phyloP scores from a whole-genome alignment of 2,797 vertebrate species.

The Chelmon rostratus region DNA sequence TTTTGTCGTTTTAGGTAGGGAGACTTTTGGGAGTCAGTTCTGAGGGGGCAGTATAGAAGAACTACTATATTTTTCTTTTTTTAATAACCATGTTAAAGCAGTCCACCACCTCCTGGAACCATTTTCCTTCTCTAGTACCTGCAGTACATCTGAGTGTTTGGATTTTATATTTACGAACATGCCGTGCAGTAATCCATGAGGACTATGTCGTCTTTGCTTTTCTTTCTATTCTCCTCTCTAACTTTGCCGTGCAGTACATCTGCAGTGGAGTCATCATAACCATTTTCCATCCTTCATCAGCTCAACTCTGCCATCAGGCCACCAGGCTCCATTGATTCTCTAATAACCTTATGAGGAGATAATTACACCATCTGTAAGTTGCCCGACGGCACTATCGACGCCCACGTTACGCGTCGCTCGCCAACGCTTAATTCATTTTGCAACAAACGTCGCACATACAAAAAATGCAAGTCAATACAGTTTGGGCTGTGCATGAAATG shows the following conservation, averaged over 20 bases:
- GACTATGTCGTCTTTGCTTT: neutral
- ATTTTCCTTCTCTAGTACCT: neutral
- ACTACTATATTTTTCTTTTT: neutral
- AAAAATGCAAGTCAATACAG: slow-evolving; percentile 65
- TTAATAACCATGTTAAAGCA: neutral
- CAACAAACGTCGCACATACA: slow-evolving; percentile 72
- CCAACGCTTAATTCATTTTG: slow-evolving; percentile 76
- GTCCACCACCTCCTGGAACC: neutral
- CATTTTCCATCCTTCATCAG: slow-evolving; percentile 68
- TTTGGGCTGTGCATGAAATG: slow-evolving; percentile 62
- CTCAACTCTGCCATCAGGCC: slow-evolving; percentile 69
- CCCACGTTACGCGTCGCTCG: slow-evolving; percentile 60
- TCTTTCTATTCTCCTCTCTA: neutral
- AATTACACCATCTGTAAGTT: slow-evolving; percentile 83
- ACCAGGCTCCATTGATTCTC: slow-evolving; percentile 78
- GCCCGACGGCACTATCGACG: slow-evolving; percentile 73
- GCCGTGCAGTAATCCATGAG: neutral
- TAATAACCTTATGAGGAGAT: slow-evolving; percentile 82
- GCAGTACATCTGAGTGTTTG: neutral
- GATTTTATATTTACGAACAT: neutral
- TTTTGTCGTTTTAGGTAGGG: neutral
- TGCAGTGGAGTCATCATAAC: slow-evolving; percentile 27
- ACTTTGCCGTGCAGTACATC: neutral
- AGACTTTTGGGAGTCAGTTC: neutral
- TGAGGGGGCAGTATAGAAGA: neutral